A percentile compares a stretch with the other conserved stretches of the same genome.
These are phyloP conservation scores for Polypterus senegalus DNA, from an alignment of 2,113 vertebrate species.

Conservation along the genomic window DNA sequence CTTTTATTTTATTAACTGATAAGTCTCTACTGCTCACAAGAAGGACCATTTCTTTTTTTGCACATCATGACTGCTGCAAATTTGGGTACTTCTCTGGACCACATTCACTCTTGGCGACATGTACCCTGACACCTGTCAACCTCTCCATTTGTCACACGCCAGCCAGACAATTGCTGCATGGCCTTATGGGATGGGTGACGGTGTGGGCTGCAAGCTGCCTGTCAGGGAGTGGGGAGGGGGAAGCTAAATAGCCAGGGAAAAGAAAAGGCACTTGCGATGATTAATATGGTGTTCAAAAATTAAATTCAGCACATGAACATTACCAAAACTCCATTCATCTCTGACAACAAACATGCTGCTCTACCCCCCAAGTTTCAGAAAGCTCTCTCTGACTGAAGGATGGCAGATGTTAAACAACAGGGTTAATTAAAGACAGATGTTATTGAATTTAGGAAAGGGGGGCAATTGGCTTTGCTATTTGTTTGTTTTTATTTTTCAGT, in stretches of 20 bases:
- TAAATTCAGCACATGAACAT: slow-evolving; percentile 49
- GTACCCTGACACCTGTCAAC: slow-evolving; percentile 27
- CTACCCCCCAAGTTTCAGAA: slow-evolving; percentile 21
- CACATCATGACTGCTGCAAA: no score
- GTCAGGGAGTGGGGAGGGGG: slow-evolving; percentile 4
- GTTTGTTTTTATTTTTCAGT: no score
- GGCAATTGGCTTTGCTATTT: no score
- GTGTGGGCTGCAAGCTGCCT: slow-evolving; percentile 27
- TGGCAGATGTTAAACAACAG: neutral
- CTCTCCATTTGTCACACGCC: slow-evolving; percentile 34
- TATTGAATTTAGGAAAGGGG: neutral
- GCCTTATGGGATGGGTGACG: slow-evolving; percentile 23
- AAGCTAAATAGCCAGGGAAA: slow-evolving; percentile 6
- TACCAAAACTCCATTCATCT: slow-evolving; percentile 54
- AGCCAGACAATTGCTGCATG: slow-evolving; percentile 26
- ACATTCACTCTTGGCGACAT: slow-evolving; percentile 13
- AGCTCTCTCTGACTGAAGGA: neutral
- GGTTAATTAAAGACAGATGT: neutral
- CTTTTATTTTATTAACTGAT: no score
- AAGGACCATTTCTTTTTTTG: no score
- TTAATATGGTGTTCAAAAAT: slow-evolving; percentile 47
- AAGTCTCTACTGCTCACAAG: no score
- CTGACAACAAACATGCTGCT: slow-evolving; percentile 44
- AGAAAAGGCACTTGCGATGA: slow-evolving; percentile 44
- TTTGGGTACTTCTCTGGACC: no score